Conservation (phyloP, 2,888 invertebrate genomes). For the Bombylius discolor region DNA sequence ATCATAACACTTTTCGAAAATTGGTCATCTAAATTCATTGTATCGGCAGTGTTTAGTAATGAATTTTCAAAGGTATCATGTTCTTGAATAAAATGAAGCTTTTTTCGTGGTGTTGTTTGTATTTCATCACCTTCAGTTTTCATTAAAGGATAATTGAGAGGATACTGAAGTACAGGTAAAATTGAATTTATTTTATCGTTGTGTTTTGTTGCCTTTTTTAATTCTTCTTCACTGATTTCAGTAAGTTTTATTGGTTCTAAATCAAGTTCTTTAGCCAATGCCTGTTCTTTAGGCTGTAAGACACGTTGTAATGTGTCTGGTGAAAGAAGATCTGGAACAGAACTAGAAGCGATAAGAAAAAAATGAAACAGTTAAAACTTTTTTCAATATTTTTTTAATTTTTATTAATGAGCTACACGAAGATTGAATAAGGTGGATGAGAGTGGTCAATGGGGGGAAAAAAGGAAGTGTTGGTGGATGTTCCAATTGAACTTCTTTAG, state of each 20-base stretch:
- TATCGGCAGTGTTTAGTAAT: too few relatives aligned
- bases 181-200: neutral
- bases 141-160: constrained; percentile 5
- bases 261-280: constrained; percentile 30
- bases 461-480: too few relatives aligned
- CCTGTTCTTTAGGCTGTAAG: constrained; percentile 61
- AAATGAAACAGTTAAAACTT: too few relatives aligned
- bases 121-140: constrained; percentile 23
- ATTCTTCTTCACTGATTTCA: constrained; percentile 22
- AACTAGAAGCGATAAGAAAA: constrained; percentile 27
- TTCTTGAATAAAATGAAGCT: constrained; percentile 18
- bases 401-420: neutral
- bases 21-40: constrained; percentile 3
- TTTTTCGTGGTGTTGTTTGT: constrained; percentile 25
- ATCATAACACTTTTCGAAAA: constrained; percentile 10
- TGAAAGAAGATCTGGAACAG: constrained; percentile 44
- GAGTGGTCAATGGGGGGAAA: too few relatives aligned
- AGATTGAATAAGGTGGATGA: too few relatives aligned
- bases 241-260: constrained; percentile 25
- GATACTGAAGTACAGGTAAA: constrained; percentile 4
- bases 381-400: neutral
- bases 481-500: too few relatives aligned
- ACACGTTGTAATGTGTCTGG: constrained; percentile 54
- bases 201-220: constrained; percentile 15
- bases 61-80: neutral